A percentile compares a stretch with the other conserved stretches of the same genome.
phyloP scores from a whole-genome alignment of 2,113 vertebrate genomes.

The Phalacrocorax carbo region DNA sequence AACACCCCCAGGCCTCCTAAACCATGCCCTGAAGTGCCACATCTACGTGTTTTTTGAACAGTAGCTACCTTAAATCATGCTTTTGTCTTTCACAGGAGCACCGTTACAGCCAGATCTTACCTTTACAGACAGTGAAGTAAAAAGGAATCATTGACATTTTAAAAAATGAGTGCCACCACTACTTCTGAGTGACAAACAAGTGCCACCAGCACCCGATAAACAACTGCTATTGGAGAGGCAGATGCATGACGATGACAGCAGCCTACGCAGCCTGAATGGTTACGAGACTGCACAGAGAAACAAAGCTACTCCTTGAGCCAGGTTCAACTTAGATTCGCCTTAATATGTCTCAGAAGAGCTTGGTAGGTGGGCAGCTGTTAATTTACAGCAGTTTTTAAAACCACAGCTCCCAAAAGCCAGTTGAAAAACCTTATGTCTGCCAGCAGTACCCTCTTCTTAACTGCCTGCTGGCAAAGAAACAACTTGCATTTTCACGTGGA shows the following conservation, averaged over 20 bases:
- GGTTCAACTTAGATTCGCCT: too few species aligned
- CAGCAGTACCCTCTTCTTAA: accelerated
- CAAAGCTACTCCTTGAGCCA: not conserved
- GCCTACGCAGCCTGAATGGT: accelerated
- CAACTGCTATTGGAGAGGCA: not conserved
- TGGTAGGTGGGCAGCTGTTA: not conserved
- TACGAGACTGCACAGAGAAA: not conserved
- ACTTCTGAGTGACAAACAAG: not conserved
- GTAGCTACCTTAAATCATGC: too few species aligned
- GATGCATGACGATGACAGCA: not conserved
- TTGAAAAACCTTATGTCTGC: not conserved
- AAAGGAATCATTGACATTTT: accelerated
- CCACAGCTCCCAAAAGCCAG: not conserved
- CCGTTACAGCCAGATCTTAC: not conserved
- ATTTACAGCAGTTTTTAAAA: not conserved
- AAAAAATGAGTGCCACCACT: too few species aligned
- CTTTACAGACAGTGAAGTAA: not conserved
- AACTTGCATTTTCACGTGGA: accelerated
- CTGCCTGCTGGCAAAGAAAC: not conserved
- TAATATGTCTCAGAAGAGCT: not conserved
- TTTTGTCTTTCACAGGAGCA: not conserved
- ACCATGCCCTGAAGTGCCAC: too few species aligned
- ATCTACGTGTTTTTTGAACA: too few species aligned
- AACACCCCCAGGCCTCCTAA: too few species aligned
- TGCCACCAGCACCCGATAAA: not conserved